Conservation (phyloP, 2,113 vertebrate species). For the Sander lucioperca region DNA sequence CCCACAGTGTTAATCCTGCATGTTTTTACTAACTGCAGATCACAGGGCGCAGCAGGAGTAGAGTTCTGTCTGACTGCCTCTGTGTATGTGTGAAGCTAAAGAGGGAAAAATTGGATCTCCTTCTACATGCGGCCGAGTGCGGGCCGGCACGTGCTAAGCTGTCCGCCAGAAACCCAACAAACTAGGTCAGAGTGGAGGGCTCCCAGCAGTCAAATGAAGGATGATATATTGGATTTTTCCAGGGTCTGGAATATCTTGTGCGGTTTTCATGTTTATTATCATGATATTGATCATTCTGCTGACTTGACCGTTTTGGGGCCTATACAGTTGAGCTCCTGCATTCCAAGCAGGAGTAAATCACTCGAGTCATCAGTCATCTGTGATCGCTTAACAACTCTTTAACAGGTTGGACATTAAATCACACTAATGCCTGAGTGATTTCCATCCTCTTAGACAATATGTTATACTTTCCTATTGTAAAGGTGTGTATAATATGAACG, state of each 20-base stretch:
- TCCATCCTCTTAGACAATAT: conserved; percentile 19
- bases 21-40: conserved; percentile 8
- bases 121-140: conserved; percentile 42
- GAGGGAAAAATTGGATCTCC: conserved; percentile 21
- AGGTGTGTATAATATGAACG: not conserved
- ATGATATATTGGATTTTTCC: conserved; percentile 72
- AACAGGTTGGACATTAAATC: conserved; percentile 53
- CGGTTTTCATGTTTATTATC: conserved; percentile 67
- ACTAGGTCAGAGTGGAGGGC: conserved; percentile 72
- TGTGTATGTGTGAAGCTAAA: conserved; percentile 32
- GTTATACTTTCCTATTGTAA: conserved; percentile 4
- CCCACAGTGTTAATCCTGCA: not conserved
- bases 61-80: conserved; percentile 5
- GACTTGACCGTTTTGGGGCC: conserved; percentile 49
- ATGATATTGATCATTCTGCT: conserved; percentile 71
- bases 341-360: conserved; percentile 50
- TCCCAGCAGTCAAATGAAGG: conserved; percentile 68
- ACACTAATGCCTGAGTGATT: conserved; percentile 37
- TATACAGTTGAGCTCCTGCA: conserved; percentile 22
- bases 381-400: conserved; percentile 30
- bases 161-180: conserved; percentile 65
- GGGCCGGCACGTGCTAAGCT: conserved; percentile 55
- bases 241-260: conserved; percentile 52
- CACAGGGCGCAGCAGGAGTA: conserved; percentile 1
- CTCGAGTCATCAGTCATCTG: conserved; percentile 47